Evolutionary conservation across 2,888 invertebrate genomes (phyloP).

Genomic region (Chrysopilus asiliformis): DNA sequence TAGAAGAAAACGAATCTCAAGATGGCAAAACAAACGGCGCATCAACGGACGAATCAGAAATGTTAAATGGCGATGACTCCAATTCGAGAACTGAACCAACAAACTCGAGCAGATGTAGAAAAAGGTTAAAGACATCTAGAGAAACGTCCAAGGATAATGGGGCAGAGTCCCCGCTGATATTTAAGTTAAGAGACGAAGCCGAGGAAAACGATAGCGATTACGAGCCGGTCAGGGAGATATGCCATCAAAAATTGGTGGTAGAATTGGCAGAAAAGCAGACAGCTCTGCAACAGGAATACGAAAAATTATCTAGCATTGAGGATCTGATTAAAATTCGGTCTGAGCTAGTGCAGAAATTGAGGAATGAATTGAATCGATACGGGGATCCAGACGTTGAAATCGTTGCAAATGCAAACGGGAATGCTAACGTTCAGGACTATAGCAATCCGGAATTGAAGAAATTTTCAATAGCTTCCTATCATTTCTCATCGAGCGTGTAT

Average conservation of each 20-base stretch:
- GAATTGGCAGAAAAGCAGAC: not conserved
- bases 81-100: not conserved
- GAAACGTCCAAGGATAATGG: too few species aligned
- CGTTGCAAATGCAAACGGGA: not conserved
- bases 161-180: not conserved
- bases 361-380: not conserved
- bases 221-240: not conserved
- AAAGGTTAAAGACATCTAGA: too few species aligned
- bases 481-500: conserved; percentile 10
- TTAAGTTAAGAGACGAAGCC: not conserved
- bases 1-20: not conserved
- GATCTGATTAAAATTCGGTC: conserved; percentile 2
- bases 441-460: conserved; percentile 6
- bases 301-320: not conserved
- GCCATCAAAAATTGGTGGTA: not conserved
- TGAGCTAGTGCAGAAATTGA: not conserved
- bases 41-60: too few species aligned
- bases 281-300: not conserved
- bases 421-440: not conserved
- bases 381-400: not conserved
- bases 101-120: not conserved
- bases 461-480: conserved; percentile 9
- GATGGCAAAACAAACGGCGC: not conserved
- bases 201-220: conserved; percentile 2
- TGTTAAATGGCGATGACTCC: too few species aligned